Evolutionary conservation across 30 jellyfish, hydroid and myxozoan genomes (phyloP).

Genomic region (Nemopilema nomurai): DNA sequence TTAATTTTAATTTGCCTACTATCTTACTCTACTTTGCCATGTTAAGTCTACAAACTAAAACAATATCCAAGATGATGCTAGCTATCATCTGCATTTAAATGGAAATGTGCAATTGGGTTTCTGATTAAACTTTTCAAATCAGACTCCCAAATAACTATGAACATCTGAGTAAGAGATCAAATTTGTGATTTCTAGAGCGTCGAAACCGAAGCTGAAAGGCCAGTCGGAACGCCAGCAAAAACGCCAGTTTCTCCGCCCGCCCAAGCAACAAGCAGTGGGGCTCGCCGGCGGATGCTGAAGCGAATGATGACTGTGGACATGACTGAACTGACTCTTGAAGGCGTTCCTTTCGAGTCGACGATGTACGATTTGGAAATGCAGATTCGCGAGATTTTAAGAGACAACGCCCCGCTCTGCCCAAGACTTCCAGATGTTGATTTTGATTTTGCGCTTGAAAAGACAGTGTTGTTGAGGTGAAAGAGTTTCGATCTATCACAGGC

Average conservation of each 20-base stretch:
- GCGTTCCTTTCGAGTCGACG: constrained; percentile 55
- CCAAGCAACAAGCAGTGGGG: too few relatives aligned
- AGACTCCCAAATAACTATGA: too few relatives aligned
- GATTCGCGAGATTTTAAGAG: constrained; percentile 46
- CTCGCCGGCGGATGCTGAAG: constrained; percentile 27
- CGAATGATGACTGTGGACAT: constrained; percentile 53
- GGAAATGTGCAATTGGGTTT: too few relatives aligned
- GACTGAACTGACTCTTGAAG: constrained; percentile 54
- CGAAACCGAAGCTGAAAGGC: constrained; percentile 52
- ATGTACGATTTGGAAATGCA: constrained; percentile 32
- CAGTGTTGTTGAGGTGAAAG: constrained; percentile 43
- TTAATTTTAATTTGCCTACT: too few relatives aligned
- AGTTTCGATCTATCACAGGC: background rate
- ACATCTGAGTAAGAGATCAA: too few relatives aligned
- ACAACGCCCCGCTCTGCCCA: constrained; percentile 60
- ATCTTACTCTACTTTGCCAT: too few relatives aligned
- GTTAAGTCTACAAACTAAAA: too few relatives aligned
- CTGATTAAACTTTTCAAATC: too few relatives aligned
- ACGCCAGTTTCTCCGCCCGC: too few relatives aligned
- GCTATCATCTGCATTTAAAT: too few relatives aligned
- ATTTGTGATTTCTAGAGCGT: constrained; percentile 8
- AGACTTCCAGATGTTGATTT: constrained; percentile 41
- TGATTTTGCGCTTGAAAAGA: constrained; percentile 54
- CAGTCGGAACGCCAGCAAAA: background rate
- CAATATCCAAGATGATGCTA: too few relatives aligned